Evolutionary conservation across 1,140 invertebrate genomes (phyloP).

Genomic region (Zaprionus nigranus): DNA sequence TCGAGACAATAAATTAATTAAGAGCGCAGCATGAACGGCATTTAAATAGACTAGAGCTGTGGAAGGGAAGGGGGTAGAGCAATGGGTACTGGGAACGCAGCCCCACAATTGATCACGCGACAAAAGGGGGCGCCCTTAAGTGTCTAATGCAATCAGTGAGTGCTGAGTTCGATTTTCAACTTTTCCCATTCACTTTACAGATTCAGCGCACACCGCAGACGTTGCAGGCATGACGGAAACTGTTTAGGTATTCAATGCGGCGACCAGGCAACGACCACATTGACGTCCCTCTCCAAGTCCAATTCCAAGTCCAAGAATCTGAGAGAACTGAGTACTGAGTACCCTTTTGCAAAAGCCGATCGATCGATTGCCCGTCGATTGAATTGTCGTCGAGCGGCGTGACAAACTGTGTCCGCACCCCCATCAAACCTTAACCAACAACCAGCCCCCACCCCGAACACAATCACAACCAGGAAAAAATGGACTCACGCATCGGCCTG

Average conservation of each 20-base stretch:
- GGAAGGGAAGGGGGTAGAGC: neutral
- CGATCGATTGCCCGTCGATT: conserved; percentile 46
- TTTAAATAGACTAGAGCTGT: conserved; percentile 42
- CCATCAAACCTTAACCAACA: neutral
- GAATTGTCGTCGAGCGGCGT: conserved; percentile 33
- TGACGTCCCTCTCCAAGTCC: conserved; percentile 11
- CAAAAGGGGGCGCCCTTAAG: conserved; percentile 41
- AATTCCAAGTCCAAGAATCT: conserved; percentile 40
- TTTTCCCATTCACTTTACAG: conserved; percentile 53
- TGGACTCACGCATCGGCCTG: conserved; percentile 95
- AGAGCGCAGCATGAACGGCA: conserved; percentile 35
- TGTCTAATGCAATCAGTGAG: conserved; percentile 56
- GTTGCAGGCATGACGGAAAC: conserved; percentile 68
- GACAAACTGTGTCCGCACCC: conserved; percentile 25
- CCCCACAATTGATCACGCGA: conserved; percentile 52
- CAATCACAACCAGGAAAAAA: conserved; percentile 69
- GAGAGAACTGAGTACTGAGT: conserved; percentile 32
- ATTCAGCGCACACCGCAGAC: conserved; percentile 63
- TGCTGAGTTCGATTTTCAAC: conserved; percentile 42
- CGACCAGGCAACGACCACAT: conserved; percentile 22
- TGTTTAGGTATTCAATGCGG: conserved; percentile 69
- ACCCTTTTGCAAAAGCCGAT: conserved; percentile 60
- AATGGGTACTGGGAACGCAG: neutral
- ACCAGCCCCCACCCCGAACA: neutral
- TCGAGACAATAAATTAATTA: conserved; percentile 75